A percentile compares a stretch with the other conserved stretches of the same genome.
Conservation (phyloP, 2,797 vertebrate species). For the Neomorphus geoffroyi region DNA sequence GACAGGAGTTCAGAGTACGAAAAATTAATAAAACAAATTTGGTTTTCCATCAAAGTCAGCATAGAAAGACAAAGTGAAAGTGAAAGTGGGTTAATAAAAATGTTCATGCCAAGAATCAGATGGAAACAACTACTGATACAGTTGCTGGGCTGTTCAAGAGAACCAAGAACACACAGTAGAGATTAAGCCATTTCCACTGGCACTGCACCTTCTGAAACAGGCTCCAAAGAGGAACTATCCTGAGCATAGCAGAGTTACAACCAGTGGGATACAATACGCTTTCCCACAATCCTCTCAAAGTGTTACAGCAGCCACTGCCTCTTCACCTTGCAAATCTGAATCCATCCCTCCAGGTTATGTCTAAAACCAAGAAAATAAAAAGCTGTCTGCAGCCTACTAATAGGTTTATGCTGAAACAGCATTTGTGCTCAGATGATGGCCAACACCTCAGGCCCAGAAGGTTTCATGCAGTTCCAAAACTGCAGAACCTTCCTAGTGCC, state of each 20-base stretch:
- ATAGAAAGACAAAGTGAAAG: constrained; percentile 42
- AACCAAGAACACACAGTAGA: neutral
- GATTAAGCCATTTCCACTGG: neutral
- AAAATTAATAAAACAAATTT: constrained; percentile 29
- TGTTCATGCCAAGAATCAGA: constrained; percentile 5
- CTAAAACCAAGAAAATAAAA: neutral
- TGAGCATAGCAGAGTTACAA: neutral
- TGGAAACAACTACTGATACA: neutral
- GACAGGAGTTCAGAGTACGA: neutral
- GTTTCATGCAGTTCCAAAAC: neutral
- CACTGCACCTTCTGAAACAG: neutral
- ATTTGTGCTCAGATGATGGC: neutral
- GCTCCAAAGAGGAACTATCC: neutral
- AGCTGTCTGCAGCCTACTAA: neutral
- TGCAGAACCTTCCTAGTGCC: neutral
- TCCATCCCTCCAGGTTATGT: neutral
- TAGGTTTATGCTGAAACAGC: neutral
- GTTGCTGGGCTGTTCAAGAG: neutral
- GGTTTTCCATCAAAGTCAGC: neutral
- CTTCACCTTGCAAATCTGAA: neutral
- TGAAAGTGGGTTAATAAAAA: neutral
- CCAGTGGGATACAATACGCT: neutral
- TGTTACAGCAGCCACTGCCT: neutral
- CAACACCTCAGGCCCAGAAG: neutral
- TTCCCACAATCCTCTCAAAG: neutral